Percentiles rank a stretch among this genome's conserved stretches.
Conservation (phyloP, 2,888 invertebrate genomes). For the Archips xylosteana region DNA sequence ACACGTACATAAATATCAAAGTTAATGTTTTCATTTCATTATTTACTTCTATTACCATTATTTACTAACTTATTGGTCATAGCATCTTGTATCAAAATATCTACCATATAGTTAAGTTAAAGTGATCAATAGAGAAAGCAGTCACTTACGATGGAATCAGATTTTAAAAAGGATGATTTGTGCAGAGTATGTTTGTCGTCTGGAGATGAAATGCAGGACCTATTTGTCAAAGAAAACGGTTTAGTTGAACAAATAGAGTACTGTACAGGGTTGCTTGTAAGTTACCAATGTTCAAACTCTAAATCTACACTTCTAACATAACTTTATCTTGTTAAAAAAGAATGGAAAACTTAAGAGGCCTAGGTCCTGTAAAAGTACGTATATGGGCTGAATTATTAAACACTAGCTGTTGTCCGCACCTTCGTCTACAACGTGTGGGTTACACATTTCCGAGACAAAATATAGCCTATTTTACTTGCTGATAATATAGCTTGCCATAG, state of each 20-base stretch:
- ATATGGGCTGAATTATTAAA: no score
- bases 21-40: conserved; percentile 23
- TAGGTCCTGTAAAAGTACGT: no score
- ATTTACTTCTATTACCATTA: neutral
- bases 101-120: neutral
- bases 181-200: conserved; percentile 30
- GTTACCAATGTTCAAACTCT: neutral
- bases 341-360: neutral
- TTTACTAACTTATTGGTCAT: neutral
- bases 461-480: no score
- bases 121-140: neutral
- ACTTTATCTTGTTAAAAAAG: neutral
- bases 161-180: conserved; percentile 10
- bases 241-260: conserved; percentile 35
- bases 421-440: no score
- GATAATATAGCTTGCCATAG: no score
- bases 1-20: neutral
- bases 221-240: conserved; percentile 23
- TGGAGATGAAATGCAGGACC: conserved; percentile 27
- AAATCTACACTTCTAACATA: neutral
- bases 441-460: no score
- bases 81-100: neutral
- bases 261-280: conserved; percentile 36
- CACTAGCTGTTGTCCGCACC: no score
- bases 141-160: conserved; percentile 16